Conservation (phyloP, 1,140 invertebrate genomes). For the Drosophila bifasciata region DNA sequence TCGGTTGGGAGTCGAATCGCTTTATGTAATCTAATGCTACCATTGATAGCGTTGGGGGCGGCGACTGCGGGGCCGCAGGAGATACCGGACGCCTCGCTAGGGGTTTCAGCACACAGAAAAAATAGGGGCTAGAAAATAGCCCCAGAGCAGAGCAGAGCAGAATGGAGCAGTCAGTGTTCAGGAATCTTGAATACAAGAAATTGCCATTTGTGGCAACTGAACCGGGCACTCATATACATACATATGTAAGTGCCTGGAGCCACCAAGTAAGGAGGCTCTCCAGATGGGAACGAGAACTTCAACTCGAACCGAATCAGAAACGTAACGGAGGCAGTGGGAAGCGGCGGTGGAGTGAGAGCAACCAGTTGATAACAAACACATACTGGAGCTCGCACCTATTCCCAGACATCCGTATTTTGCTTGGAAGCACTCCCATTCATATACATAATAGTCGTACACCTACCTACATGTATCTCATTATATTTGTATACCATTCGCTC, state of each 20-base stretch:
- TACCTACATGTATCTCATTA: too few species aligned
- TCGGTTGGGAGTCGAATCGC: too few species aligned
- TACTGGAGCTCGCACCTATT: constrained; percentile 1
- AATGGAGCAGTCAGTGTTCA: constrained; percentile 17
- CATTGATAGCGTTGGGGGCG: too few species aligned
- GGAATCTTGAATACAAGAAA: constrained; percentile 59
- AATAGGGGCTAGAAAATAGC: constrained; percentile 38
- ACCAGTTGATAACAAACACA: constrained; percentile 46
- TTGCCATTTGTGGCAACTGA: constrained; percentile 58
- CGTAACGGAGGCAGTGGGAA: constrained; percentile 17
- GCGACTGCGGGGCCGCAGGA: too few species aligned
- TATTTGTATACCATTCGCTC: too few species aligned
- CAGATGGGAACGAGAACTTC: constrained; percentile 7
- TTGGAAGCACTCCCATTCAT: too few species aligned
- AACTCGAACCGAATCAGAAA: constrained; percentile 16
- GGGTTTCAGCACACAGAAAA: too few species aligned
- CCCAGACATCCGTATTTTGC: not conserved
- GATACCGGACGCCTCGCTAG: too few species aligned
- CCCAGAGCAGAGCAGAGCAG: constrained; percentile 15
- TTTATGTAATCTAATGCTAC: too few species aligned
- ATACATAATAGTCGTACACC: too few species aligned
- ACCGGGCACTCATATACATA: constrained; percentile 47
- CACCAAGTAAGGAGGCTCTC: too few species aligned
- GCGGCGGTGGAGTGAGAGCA: constrained; percentile 2
- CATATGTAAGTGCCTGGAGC: too few species aligned